Evolutionary conservation across 1,140 invertebrate genomes (phyloP).

Genomic region (Antheraea mylitta): DNA sequence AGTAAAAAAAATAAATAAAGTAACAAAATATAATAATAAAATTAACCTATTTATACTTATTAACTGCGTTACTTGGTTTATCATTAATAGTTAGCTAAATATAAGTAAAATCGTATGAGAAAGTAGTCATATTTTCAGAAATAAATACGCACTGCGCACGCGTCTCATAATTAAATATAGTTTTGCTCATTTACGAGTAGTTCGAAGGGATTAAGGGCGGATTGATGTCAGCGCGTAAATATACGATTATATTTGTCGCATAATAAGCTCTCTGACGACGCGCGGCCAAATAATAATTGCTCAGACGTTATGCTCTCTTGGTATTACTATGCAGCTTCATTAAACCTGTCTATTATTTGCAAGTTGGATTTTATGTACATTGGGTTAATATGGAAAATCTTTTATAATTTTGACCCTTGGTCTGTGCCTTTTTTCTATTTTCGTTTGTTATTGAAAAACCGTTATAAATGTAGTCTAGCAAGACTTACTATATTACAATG

Average conservation of each 20-base stretch:
- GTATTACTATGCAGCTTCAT: slow-evolving; percentile 15
- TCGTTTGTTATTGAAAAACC: too few relatives aligned
- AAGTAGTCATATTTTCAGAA: slow-evolving; percentile 48
- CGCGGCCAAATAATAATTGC: slow-evolving; percentile 38
- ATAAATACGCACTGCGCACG: slow-evolving; percentile 42
- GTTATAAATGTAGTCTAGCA: too few relatives aligned
- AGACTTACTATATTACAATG: too few relatives aligned
- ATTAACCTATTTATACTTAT: too few relatives aligned
- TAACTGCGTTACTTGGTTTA: too few relatives aligned
- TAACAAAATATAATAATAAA: too few relatives aligned
- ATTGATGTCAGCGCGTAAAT: slow-evolving; percentile 54
- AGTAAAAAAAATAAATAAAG: too few relatives aligned
- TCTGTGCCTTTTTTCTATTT: too few relatives aligned
- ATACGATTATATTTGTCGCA: slow-evolving; percentile 19
- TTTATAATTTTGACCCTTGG: too few relatives aligned
- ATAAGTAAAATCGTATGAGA: background rate
- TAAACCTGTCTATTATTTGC: background rate
- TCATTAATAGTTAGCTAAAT: background rate
- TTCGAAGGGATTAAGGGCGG: slow-evolving; percentile 51
- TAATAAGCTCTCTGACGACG: background rate
- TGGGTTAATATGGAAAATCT: too few relatives aligned
- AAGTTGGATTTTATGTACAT: too few relatives aligned
- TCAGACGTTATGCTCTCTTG: slow-evolving; percentile 55
- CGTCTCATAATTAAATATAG: slow-evolving; percentile 59
- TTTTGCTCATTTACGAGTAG: slow-evolving; percentile 66